phyloP scores from a whole-genome alignment of 2,113 vertebrate species.

The Ammodytes marinus region DNA sequence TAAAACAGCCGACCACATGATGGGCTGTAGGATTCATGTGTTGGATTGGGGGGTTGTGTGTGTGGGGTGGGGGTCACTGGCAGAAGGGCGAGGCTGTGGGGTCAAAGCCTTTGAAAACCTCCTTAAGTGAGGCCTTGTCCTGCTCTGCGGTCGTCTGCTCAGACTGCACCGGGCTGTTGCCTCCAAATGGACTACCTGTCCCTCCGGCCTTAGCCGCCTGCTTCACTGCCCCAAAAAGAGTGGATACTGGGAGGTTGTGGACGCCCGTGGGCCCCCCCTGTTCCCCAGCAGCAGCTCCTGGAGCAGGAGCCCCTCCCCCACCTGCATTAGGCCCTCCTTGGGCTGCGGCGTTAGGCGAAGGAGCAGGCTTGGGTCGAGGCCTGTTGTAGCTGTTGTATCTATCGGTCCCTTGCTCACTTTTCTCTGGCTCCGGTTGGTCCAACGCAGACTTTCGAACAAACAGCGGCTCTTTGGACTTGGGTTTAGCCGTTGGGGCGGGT shows the following conservation, averaged over 20 bases:
- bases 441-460: conserved; percentile 91
- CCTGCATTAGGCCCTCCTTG: conserved; percentile 58
- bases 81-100: conserved; percentile 96
- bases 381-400: conserved; percentile 96
- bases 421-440: conserved; percentile 90
- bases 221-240: conserved; percentile 91
- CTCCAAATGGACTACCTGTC: conserved; percentile 89
- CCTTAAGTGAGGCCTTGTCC: conserved; percentile 93
- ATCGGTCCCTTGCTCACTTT: conserved; percentile 84
- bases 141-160: conserved; percentile 84
- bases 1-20: background rate
- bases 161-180: conserved; percentile 88
- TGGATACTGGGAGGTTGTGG: conserved; percentile 91
- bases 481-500: conserved; percentile 46
- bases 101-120: conserved; percentile 98
- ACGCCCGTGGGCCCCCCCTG: conserved; percentile 80
- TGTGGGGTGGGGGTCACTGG: conserved; percentile 83
- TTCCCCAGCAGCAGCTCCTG: conserved; percentile 30
- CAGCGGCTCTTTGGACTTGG: conserved; percentile 90
- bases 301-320: background rate
- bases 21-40: background rate
- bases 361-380: conserved; percentile 87
- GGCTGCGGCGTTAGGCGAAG: conserved; percentile 70
- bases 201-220: conserved; percentile 85
- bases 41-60: background rate